Evolutionary conservation across 2,888 invertebrate species (phyloP), one percentile per base, ranked within the genome.

Genomic region (Micoletzkya japonica): DNA sequence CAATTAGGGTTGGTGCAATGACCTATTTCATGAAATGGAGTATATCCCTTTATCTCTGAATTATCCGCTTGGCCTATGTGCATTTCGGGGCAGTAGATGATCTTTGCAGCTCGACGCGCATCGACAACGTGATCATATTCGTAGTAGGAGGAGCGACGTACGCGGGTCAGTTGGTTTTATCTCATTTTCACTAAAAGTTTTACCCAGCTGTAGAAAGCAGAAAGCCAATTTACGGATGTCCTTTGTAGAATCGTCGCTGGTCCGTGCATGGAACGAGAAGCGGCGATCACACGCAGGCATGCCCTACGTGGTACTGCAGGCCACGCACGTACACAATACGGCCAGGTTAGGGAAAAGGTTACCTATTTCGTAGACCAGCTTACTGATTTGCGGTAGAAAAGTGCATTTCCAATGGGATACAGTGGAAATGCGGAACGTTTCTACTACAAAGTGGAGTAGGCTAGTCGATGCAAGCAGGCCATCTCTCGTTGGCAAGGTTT

Each of bases 71-170:
- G n/a, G n/a, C n/a, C n/a, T n/a, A n/a, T n/a, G n/a, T n/a, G n/a
- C n/a, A n/a, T n/a, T n/a, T n/a, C n/a, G n/a, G n/a, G n/a, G n/a
- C n/a, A n/a, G n/a, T n/a, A n/a, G n/a, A n/a, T n/a, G n/a, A n/a
- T n/a, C n/a, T 36, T 44, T 57, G 14, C 50, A 70, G 64, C 4
- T 34, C 30, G n/a, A 28, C 63, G 1, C 91, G 93, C 74, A 92
- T 93, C 0, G 92, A 94, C 85, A 95, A 97, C 86, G 90, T 98
- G n/a, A 91, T 99, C 63, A 91, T 97, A 30, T 99, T 98, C 86
- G 91, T 97, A 58, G 90, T 98, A 70, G 98, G 98, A 2, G 98
- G 98, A 20, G 90, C 92, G 52, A 98, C 98, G 0, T 98, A 95
- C 86, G 97, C 68, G 20, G 64, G 64, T 66, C 20, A 14, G 49